phyloP scores from a whole-genome alignment of 2,888 invertebrate species.

The Latrodectus hesperus region DNA sequence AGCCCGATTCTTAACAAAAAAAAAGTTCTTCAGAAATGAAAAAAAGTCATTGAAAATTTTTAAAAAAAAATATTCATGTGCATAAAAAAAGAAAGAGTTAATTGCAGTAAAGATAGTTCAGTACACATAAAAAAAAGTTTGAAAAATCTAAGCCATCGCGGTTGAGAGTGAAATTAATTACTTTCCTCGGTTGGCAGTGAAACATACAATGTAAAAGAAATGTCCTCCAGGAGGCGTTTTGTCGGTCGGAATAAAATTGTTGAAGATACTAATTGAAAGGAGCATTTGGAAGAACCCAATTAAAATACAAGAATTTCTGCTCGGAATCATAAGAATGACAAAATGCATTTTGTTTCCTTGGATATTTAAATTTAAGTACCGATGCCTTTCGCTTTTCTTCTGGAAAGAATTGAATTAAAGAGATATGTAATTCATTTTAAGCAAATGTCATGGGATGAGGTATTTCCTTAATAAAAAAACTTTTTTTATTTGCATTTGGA shows the following conservation, averaged over 20 bases:
- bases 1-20: not conserved
- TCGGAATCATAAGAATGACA: too few relatives aligned
- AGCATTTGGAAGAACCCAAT: not conserved
- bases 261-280: not conserved
- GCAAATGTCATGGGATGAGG: too few relatives aligned
- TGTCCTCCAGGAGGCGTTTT: not conserved
- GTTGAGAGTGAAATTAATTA: conserved; percentile 22
- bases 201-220: conserved; percentile 6
- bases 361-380: too few relatives aligned
- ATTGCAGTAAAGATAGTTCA: not conserved
- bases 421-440: too few relatives aligned
- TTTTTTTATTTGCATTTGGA: too few relatives aligned
- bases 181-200: not conserved
- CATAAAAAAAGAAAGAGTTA: not conserved
- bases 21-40: not conserved
- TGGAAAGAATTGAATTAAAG: too few relatives aligned
- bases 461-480: too few relatives aligned
- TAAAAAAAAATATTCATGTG: not conserved
- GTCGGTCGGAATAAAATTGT: not conserved
- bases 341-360: too few relatives aligned
- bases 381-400: too few relatives aligned
- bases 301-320: not conserved
- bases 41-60: not conserved
- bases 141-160: not conserved
- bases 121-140: not conserved